phyloP scores from a whole-genome alignment of 1,140 invertebrate genomes.

The Aphaenogaster floridana region DNA sequence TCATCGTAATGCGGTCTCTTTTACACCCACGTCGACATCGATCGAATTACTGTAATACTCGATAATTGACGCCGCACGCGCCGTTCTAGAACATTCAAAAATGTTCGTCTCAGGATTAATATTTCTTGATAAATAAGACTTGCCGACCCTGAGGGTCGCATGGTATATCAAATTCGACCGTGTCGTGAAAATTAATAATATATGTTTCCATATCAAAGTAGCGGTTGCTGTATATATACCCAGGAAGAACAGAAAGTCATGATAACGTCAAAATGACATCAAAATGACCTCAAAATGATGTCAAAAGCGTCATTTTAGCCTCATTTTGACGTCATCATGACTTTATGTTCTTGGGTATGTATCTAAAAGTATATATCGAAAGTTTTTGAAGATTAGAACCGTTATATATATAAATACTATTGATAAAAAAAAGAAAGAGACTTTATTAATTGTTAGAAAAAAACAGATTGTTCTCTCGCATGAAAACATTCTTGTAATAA shows the following conservation, averaged over 20 bases:
- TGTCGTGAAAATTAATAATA: constrained; percentile 34
- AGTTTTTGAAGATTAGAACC: background rate
- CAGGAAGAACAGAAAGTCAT: too few relatives aligned
- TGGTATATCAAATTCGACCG: background rate
- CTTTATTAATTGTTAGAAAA: background rate
- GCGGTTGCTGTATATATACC: too few relatives aligned
- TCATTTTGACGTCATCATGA: too few relatives aligned
- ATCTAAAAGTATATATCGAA: background rate
- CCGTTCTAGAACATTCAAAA: constrained; percentile 13
- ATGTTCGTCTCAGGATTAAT: background rate
- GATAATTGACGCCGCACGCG: constrained; percentile 12
- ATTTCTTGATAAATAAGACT: background rate
- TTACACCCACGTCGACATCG: constrained; percentile 39
- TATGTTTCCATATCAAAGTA: constrained; percentile 11
- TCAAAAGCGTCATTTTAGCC: too few relatives aligned
- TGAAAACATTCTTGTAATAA: background rate
- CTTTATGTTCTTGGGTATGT: too few relatives aligned
- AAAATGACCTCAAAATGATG: too few relatives aligned
- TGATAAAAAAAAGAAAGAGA: background rate
- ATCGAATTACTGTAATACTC: constrained; percentile 47
- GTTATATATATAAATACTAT: background rate
- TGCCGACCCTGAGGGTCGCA: background rate
- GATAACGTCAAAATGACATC: too few relatives aligned
- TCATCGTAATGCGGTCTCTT: constrained; percentile 43
- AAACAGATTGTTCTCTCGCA: background rate